A percentile compares a stretch with the other conserved stretches of the same genome.
These are phyloP conservation scores for Odontocerum albicorne DNA, from an alignment of 2,888 invertebrate species.

Conservation along the genomic window DNA sequence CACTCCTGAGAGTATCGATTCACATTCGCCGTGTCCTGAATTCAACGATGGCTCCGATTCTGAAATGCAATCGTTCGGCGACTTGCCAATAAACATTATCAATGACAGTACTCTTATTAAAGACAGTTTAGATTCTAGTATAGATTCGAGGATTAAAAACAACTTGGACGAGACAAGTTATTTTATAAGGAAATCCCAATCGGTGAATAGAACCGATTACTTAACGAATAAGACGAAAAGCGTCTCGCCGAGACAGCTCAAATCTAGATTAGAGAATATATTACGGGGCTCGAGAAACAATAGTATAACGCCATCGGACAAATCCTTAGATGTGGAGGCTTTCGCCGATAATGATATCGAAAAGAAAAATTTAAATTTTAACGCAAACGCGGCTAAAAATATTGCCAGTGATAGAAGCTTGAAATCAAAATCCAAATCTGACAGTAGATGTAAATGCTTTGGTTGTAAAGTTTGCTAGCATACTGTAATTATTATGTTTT, in stretches of 20 bases:
- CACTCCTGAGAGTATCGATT: conserved; percentile 81
- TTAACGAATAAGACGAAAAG: conserved; percentile 46
- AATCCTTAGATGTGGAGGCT: neutral
- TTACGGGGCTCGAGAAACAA: conserved; percentile 21
- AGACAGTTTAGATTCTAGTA: conserved; percentile 16
- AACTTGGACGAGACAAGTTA: conserved; percentile 22
- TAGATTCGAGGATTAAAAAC: conserved; percentile 19
- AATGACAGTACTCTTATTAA: conserved; percentile 9
- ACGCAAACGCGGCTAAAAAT: neutral
- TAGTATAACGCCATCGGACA: conserved; percentile 13
- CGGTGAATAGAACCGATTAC: conserved; percentile 20
- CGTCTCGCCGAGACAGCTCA: conserved; percentile 66
- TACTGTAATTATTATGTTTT: neutral
- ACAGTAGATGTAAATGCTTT: conserved; percentile 16
- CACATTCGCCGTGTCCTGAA: conserved; percentile 68
- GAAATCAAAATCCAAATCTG: neutral
- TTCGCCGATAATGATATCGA: neutral
- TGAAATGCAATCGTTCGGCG: conserved; percentile 36
- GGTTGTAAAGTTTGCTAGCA: conserved; percentile 20
- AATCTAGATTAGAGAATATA: conserved; percentile 60
- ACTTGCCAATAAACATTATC: conserved; percentile 9
- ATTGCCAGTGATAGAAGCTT: neutral
- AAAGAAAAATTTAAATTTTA: neutral
- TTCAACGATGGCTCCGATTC: conserved; percentile 41
- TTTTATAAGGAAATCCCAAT: conserved; percentile 28